Conservation (phyloP, 1,140 invertebrate genomes). For the Drosophila murphyi region DNA sequence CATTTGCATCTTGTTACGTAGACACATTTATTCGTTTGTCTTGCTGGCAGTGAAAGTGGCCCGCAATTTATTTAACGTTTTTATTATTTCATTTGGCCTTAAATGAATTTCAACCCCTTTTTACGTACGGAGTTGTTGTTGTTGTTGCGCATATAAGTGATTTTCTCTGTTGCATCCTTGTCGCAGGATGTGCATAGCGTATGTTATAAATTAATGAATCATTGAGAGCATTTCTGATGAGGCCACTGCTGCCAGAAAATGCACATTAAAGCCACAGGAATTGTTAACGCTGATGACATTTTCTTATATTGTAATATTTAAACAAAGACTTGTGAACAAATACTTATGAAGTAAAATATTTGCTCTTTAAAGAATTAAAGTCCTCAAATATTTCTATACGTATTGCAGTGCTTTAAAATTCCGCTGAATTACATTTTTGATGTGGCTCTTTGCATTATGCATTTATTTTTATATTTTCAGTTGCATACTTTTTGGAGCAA, state of each 20-base stretch:
- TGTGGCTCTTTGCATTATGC: slow-evolving; percentile 1
- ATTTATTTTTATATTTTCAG: background rate
- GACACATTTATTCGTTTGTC: slow-evolving; percentile 19
- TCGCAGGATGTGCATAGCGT: slow-evolving; percentile 8
- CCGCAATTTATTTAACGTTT: slow-evolving; percentile 42
- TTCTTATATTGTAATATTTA: background rate
- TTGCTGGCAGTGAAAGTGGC: slow-evolving; percentile 30
- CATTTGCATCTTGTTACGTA: slow-evolving; percentile 47
- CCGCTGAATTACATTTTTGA: background rate
- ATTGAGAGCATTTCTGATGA: slow-evolving; percentile 29
- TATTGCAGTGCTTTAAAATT: background rate
- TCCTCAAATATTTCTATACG: background rate
- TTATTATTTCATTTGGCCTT: slow-evolving; percentile 20
- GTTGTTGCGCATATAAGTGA: slow-evolving; percentile 21
- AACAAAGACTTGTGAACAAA: slow-evolving; percentile 1
- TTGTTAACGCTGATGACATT: background rate
- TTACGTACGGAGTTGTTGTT: background rate
- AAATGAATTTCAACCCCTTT: slow-evolving; percentile 29
- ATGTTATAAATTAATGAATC: slow-evolving; percentile 50
- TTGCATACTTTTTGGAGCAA: slow-evolving; percentile 30
- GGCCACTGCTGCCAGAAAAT: slow-evolving; percentile 6
- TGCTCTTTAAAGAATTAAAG: background rate
- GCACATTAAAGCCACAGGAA: slow-evolving; percentile 4
- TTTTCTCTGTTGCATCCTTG: slow-evolving; percentile 1
- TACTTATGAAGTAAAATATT: background rate